These are phyloP conservation scores for Gobio gobio DNA, from an alignment of 2,113 vertebrate genomes.

Conservation along the genomic window DNA sequence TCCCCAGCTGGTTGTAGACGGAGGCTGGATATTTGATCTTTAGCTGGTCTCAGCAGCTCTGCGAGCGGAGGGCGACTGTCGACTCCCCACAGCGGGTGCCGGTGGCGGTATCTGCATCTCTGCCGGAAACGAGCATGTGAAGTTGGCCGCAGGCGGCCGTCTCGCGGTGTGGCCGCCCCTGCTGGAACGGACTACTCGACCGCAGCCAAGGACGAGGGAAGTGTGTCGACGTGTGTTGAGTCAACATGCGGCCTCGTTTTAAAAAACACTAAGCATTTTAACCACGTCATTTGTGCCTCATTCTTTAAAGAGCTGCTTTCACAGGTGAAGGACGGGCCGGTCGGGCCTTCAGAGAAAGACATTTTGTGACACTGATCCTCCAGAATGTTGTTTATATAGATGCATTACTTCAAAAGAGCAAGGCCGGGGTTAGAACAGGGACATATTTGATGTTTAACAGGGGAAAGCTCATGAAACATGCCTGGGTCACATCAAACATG, in stretches of 20 bases:
- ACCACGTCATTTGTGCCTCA: background rate
- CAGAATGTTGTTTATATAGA: background rate
- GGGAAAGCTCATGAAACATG: background rate
- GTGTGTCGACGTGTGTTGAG: background rate
- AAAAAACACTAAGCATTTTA: background rate
- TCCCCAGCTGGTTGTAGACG: background rate
- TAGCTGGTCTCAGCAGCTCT: background rate
- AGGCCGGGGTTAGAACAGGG: background rate
- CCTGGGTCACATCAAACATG: background rate
- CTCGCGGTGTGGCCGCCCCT: background rate
- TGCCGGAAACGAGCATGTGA: constrained; percentile 13
- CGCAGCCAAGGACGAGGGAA: constrained; percentile 21
- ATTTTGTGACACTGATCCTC: background rate
- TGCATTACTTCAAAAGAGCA: background rate
- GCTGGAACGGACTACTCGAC: background rate
- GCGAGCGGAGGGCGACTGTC: background rate
- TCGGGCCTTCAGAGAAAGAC: background rate
- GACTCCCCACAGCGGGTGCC: background rate
- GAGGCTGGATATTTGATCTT: constrained; percentile 3
- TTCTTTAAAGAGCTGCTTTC: background rate
- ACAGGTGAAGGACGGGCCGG: background rate
- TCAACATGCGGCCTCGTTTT: background rate
- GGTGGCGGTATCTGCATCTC: background rate
- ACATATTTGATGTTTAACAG: background rate
- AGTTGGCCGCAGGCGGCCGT: background rate